These are phyloP conservation scores for Melanotaenia duboulayi DNA, from an alignment of 2,113 vertebrate species.

Conservation along the genomic window DNA sequence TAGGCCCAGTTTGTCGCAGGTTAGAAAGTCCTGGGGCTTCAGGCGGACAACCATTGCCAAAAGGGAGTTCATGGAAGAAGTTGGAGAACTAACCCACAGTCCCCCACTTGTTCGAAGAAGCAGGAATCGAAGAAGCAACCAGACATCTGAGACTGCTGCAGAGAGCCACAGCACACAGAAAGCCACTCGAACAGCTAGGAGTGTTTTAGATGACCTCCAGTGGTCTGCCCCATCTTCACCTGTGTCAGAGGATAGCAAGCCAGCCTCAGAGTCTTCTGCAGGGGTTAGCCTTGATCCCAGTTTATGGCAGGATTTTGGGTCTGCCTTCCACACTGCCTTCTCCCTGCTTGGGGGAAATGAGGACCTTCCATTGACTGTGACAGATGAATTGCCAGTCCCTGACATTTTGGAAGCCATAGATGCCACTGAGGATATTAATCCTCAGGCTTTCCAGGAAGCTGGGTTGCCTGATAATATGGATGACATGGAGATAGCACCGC, in stretches of 20 bases:
- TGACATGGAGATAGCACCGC: constrained; percentile 19
- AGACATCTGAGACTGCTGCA: constrained; percentile 50
- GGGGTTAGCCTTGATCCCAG: constrained; percentile 83
- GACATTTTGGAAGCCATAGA: constrained; percentile 40
- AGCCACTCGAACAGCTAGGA: constrained; percentile 73
- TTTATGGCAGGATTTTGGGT: constrained; percentile 76
- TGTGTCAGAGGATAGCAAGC: constrained; percentile 82
- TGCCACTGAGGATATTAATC: background rate
- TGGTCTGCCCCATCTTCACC: constrained; percentile 84
- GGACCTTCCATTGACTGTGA: constrained; percentile 52
- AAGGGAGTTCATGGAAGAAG: constrained; percentile 87
- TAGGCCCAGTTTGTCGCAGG: constrained; percentile 87
- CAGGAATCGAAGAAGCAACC: constrained; percentile 80
- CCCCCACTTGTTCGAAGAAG: constrained; percentile 77
- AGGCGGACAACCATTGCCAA: constrained; percentile 92
- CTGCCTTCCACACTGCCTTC: constrained; percentile 78
- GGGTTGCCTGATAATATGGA: constrained; percentile 30
- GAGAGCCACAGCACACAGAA: constrained; percentile 49
- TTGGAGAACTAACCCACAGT: constrained; percentile 77
- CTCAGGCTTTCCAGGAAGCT: constrained; percentile 26
- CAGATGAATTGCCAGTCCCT: constrained; percentile 32
- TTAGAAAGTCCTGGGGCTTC: constrained; percentile 95
- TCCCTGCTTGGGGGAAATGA: constrained; percentile 73
- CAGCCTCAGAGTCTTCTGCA: constrained; percentile 61
- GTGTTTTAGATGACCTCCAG: constrained; percentile 77